phyloP scores from a whole-genome alignment of 2,113 vertebrate species.

The Sander lucioperca region DNA sequence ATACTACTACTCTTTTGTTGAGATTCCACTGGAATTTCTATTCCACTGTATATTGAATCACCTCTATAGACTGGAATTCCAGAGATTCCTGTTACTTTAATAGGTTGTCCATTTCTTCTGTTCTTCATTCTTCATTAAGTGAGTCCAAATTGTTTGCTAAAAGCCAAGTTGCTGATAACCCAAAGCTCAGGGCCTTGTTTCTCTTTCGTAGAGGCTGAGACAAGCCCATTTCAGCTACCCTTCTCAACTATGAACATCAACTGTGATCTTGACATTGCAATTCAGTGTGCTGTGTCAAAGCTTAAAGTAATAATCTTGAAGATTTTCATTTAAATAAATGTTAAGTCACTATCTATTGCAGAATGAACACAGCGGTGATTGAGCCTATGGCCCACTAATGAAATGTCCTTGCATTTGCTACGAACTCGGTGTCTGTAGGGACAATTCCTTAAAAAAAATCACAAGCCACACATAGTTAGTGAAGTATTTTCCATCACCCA shows the following conservation, averaged over 20 bases:
- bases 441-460: no score
- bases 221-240: background rate
- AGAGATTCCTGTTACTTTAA: slow-evolving; percentile 19
- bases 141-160: background rate
- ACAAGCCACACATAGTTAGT: no score
- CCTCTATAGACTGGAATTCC: background rate
- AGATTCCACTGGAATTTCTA: background rate
- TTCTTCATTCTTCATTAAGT: background rate
- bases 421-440: no score
- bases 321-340: no score
- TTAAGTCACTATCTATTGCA: no score
- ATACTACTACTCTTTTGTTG: background rate
- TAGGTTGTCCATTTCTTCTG: background rate
- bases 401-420: no score
- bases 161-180: background rate
- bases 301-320: no score
- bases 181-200: background rate
- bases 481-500: no score
- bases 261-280: background rate
- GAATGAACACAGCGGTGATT: no score
- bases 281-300: background rate
- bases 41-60: background rate
- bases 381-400: no score
- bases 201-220: background rate
- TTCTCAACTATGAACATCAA: background rate